Evolutionary conservation across 2,888 invertebrate species (phyloP).

Genomic region (Polymixis lichenea): DNA sequence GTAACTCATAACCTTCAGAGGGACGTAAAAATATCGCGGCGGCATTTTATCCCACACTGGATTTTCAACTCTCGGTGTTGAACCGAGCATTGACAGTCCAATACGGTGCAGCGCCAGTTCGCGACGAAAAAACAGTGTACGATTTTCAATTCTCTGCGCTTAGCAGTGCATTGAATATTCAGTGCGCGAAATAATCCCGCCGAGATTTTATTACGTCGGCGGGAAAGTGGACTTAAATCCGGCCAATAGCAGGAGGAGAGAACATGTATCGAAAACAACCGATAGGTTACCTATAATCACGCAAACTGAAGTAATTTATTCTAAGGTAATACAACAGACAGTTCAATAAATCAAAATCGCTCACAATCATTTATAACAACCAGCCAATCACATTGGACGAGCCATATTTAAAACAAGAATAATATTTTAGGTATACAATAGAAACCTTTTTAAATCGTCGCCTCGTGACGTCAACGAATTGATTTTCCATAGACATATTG

Average conservation of each 20-base stretch:
- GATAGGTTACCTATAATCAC: background rate
- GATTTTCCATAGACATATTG: conserved; percentile 51
- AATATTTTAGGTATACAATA: conserved; percentile 27
- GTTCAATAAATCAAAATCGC: conserved; percentile 11
- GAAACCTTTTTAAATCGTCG: conserved; percentile 38
- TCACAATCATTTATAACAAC: conserved; percentile 21
- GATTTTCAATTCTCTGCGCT: no score
- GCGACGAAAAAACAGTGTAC: no score
- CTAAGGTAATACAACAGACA: background rate
- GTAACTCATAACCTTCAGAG: background rate
- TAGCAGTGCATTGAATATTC: no score
- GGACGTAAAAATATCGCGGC: no score
- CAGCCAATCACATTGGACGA: conserved; percentile 4
- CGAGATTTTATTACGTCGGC: no score
- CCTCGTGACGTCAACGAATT: conserved; percentile 53
- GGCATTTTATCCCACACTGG: no score
- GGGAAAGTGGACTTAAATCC: background rate
- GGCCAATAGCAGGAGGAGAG: background rate
- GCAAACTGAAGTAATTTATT: background rate
- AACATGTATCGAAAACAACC: background rate
- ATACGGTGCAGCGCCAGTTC: no score
- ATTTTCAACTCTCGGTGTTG: no score
- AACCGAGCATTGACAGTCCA: no score
- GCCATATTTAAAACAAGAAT: conserved; percentile 22
- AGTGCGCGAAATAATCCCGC: no score